Evolutionary conservation across 2,113 vertebrate species (phyloP).

Genomic region (Poicephalus gulielmi): DNA sequence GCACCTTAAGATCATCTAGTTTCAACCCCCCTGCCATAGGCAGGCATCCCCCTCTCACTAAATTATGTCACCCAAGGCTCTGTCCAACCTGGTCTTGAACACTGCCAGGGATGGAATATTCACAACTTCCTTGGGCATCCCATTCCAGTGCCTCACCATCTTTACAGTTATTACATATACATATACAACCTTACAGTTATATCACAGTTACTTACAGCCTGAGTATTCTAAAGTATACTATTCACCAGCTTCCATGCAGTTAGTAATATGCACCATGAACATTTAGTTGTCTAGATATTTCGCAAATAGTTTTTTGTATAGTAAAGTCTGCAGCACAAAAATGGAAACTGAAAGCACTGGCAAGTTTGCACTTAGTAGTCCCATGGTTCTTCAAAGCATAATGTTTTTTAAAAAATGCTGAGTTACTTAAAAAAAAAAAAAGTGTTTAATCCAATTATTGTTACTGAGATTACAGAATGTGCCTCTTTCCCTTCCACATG

Average conservation of each 20-base stretch:
- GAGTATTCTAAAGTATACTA: background rate
- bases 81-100: too few species aligned
- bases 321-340: background rate
- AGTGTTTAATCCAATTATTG: constrained; percentile 23
- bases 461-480: background rate
- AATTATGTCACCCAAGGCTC: too few species aligned
- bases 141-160: too few species aligned
- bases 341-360: background rate
- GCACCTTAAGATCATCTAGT: too few species aligned
- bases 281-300: background rate
- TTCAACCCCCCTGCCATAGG: too few species aligned
- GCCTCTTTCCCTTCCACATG: background rate
- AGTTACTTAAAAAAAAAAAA: background rate
- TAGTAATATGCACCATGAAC: background rate
- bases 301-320: background rate
- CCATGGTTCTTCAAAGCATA: background rate
- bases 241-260: background rate
- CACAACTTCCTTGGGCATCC: too few species aligned
- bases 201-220: background rate
- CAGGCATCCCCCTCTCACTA: too few species aligned
- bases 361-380: background rate
- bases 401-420: background rate
- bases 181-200: too few species aligned
- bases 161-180: too few species aligned
- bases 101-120: too few species aligned